These are phyloP conservation scores for Bacillus rossius DNA, from an alignment of 1,140 invertebrate species.

Conservation along the genomic window DNA sequence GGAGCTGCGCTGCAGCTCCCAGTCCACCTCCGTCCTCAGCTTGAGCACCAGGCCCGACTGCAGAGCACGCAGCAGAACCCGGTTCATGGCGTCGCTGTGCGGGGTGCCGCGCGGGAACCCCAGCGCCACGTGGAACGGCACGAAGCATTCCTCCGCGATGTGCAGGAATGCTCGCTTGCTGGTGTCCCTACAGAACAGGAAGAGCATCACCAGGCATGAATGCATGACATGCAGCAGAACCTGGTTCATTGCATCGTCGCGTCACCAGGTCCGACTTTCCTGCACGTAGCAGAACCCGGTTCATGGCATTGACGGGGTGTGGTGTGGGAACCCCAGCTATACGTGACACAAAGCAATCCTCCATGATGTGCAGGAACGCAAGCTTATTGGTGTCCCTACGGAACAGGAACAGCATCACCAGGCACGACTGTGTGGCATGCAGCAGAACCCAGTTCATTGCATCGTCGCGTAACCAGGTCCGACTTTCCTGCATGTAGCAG, in stretches of 20 bases:
- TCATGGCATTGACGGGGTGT: constrained; percentile 53
- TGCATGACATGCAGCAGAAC: no score
- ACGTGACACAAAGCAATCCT: constrained; percentile 64
- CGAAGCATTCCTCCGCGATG: constrained; percentile 62
- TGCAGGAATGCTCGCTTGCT: constrained; percentile 57
- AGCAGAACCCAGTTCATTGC: no score
- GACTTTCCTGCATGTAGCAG: constrained; percentile 52
- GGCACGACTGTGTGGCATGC: no score
- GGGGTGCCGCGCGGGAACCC: constrained; percentile 53
- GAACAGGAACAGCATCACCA: no score
- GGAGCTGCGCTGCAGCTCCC: constrained; percentile 55
- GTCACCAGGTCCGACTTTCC: constrained; percentile 57
- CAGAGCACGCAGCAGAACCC: constrained; percentile 50
- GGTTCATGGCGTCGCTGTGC: constrained; percentile 52
- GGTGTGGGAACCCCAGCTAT: constrained; percentile 50
- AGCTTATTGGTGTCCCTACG: constrained; percentile 40
- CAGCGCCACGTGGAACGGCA: constrained; percentile 56
- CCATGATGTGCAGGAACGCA: constrained; percentile 63
- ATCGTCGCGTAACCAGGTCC: no score
- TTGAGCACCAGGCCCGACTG: constrained; percentile 59
- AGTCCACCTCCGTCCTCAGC: constrained; percentile 58
- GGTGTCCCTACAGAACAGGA: constrained; percentile 9
- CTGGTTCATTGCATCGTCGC: no score
- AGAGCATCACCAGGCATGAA: no score
- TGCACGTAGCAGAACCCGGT: constrained; percentile 49